These are phyloP conservation scores for Andrena fulva DNA, from an alignment of 2,888 invertebrate species.

Conservation along the genomic window DNA sequence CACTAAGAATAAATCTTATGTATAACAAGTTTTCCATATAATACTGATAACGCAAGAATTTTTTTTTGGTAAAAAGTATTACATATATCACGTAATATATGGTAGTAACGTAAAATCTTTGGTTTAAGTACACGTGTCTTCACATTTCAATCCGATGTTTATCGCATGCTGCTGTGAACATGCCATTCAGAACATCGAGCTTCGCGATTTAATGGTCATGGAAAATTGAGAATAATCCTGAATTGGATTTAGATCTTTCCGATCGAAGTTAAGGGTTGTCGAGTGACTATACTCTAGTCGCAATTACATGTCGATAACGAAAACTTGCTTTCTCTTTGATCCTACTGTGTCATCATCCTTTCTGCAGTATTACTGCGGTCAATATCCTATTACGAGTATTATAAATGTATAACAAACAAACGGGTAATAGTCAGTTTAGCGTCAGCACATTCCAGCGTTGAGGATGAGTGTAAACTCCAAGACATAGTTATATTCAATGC, in stretches of 20 bases:
- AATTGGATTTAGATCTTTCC: not conserved
- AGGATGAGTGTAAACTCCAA: slow-evolving; percentile 34
- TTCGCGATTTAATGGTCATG: slow-evolving; percentile 8
- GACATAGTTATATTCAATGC: slow-evolving; percentile 19
- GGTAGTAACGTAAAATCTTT: slow-evolving; percentile 42
- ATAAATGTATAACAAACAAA: slow-evolving; percentile 22
- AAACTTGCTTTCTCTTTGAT: slow-evolving; percentile 12
- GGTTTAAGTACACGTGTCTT: slow-evolving; percentile 39
- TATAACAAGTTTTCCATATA: slow-evolving; percentile 16
- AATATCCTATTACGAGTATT: slow-evolving; percentile 15
- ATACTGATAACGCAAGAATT: slow-evolving; percentile 41
- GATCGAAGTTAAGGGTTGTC: not conserved
- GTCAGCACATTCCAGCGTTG: slow-evolving; percentile 19
- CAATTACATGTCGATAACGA: not conserved
- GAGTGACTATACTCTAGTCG: not conserved
- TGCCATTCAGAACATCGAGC: slow-evolving; percentile 2
- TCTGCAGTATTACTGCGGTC: not conserved
- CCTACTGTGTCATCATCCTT: slow-evolving; percentile 3
- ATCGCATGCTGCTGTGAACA: not conserved
- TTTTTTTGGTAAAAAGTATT: slow-evolving; percentile 32
- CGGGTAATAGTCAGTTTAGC: slow-evolving; percentile 14
- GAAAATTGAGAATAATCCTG: not conserved
- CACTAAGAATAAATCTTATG: slow-evolving; percentile 20
- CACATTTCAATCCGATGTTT: not conserved
- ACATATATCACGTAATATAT: slow-evolving; percentile 36